Evolutionary conservation across 1,140 invertebrate species (phyloP), one percentile per base, ranked within the genome.

Genomic region (Gonatopus flavifemur): DNA sequence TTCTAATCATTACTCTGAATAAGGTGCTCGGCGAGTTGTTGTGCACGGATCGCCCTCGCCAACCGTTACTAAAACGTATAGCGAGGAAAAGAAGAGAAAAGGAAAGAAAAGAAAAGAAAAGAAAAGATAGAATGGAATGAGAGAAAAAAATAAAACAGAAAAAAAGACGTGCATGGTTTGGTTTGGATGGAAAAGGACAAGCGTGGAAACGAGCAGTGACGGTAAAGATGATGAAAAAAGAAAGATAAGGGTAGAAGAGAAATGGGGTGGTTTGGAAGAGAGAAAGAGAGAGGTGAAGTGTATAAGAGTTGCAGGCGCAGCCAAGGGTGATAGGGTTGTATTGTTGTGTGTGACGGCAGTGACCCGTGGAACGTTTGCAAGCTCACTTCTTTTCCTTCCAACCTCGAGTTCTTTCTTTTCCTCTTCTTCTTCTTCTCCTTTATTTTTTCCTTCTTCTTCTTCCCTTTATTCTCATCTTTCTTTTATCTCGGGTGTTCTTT

Each of bases 301-400:
- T 6, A 21, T 6, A 18, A 18, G 22, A 39, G 10, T 41, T 18
- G 21, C 15, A 36, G 38, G 45, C 33, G 36, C 51, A 43, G 30
- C 40, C 52, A 52, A 38, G 47, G 53, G 51, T 51, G 64, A 62
- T 64, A 63, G 59, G 54, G 55, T 68, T 66, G 66, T 64, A 67
- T 69, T 68, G 67, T 68, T 62, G 57, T 59, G n/a, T n/a, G 56
- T 49, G 57, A 68, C 59, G 66, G 53, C 60, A 59, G 58, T 72
- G 66, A 69, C 65, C 64, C 61, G 58, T 57, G 59, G 57, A 69
- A 45, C 61, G 62, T 61, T 71, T 55, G 51, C 59, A 49, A 66
- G 52, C 54, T 58, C 56, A 46, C 15, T 41, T 13, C 41, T 25
- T 35, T 31, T 13, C 22, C 21, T 36, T 55, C 55, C 33, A 56